Base-by-base conservation (phyloP, 1,140 invertebrate species). In the Ips typographus region DNA sequence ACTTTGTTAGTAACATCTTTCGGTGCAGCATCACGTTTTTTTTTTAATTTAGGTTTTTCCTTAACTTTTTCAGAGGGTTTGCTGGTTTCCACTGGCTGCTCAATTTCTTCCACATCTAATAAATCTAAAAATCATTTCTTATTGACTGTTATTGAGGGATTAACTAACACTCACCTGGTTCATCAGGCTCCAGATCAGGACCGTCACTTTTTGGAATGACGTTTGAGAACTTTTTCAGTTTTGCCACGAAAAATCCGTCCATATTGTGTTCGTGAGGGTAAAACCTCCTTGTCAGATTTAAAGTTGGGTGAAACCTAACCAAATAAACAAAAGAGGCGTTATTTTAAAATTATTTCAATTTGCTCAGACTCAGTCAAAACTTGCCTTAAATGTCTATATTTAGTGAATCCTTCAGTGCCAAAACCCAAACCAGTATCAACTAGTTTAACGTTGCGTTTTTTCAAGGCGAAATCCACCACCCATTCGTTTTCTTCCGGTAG, bases 231-330 rank as follows among this genome's bases (percentile, higher is more conserved):
- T 99, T 99, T 82, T 97, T 96, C 0, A 99, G 80, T 85, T 99
- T 99, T 2, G 96, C 96, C 7, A 99, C 96, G 86, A 95, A 99
- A 80, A 99, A 99, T 41, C 98, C 98, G 85, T 99, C 98, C 91
- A 99, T 95, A 81, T 99, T 99, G 79, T 99, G 95, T 8, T 91
- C 91, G 80, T 99, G 98, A 2, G 98, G 98, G 83, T 99, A 99
- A 83, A 96, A 98, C 69, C 97, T 84, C 82, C 88, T 88, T 0
- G 94, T 93, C 37, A 96, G 81, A 79, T 96, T 95, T 79, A 99
- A 80, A 2, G 92, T 91, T 1, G 94, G 94, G 84, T 99, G 94
- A 84, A 97, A 99, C 73, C 96, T 92, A 77, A n/a, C 6, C 2
- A 55, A 7, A 41, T 53, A 40, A 61, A 49, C 36, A 6, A 53